Evolutionary conservation across 2,797 vertebrate genomes (phyloP), one percentile per base, ranked within the genome.

Genomic region (Capromys pilorides): DNA sequence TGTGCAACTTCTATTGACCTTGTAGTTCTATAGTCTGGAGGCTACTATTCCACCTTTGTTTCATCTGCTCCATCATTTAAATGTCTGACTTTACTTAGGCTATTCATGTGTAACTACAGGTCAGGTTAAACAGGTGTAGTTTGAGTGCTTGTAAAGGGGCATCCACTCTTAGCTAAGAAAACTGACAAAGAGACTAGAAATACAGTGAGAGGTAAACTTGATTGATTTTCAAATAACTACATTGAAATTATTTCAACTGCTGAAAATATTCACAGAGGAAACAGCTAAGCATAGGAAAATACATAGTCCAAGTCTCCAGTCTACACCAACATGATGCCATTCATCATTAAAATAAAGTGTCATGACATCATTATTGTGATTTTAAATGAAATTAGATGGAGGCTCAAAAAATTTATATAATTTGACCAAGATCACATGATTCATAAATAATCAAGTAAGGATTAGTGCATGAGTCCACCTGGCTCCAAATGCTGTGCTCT

Each of bases 301-400:
- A 13, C 1, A 45, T 14, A 75, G 24, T 82, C 51, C 64, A 88
- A 71, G 36, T 41, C 75, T 78, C 69, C 49, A 21, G 3, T 69
- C 33, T 18, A 26, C 4, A 39, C 41, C 71, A 82, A 39, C 4
- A 0, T 64, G 62, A 82, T 49, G 8, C 49, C 51, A 91, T 18
- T 86, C 71, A 86, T 86, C 22, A 54, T 3, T 80, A 71, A 77
- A 62, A 59, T 18, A 7, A 96, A 88, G 61, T 28, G 24, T 2
- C 45, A 79, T 59, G 33, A 3, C 28, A 81, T 59, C 10, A 54
- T 49, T 87, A 69, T 80, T 85, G 24, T 33, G 73, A 22, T 92
- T 89, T 89, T 79, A 67, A 66, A 89, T n/a, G 41, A 93, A 90
- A 88, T 59, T 93, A 64, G 6, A 57, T 77, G 66, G 18, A 66